phyloP scores from a whole-genome alignment of 2,113 vertebrate genomes.

The Lamprotornis superbus region DNA sequence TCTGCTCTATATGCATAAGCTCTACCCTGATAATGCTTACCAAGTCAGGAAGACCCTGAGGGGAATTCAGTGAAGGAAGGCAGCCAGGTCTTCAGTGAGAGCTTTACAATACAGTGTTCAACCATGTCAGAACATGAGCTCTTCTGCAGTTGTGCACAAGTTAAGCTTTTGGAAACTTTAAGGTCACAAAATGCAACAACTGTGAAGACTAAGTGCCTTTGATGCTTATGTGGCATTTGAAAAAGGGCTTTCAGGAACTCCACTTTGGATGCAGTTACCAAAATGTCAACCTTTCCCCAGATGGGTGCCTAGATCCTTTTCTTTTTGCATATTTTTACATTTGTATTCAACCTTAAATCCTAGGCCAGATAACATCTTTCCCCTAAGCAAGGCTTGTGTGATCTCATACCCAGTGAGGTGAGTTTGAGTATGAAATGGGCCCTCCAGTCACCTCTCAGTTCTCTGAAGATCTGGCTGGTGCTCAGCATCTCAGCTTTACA shows the following conservation, averaged over 20 bases:
- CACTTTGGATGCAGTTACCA: neutral
- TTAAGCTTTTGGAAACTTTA: neutral
- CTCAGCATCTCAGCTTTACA: neutral
- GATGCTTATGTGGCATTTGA: neutral
- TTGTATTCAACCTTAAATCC: neutral
- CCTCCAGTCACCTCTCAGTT: neutral
- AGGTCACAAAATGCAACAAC: neutral
- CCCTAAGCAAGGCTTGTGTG: neutral
- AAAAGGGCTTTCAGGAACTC: neutral
- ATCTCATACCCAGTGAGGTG: neutral
- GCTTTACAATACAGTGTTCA: neutral
- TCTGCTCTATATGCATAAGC: neutral
- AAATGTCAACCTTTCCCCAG: neutral
- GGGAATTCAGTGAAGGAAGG: neutral
- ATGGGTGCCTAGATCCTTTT: neutral
- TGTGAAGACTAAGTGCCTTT: neutral
- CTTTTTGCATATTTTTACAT: neutral
- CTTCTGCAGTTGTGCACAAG: neutral
- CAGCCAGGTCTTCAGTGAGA: neutral
- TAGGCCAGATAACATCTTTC: neutral
- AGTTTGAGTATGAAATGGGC: neutral
- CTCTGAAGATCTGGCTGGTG: neutral
- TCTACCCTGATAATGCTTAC: neutral
- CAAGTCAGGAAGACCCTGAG: neutral
- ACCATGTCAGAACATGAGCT: neutral